A percentile compares a stretch with the other conserved stretches of the same genome.
Evolutionary conservation across 2,888 invertebrate genomes (phyloP).

Genomic region (Amphiduros pacificus): DNA sequence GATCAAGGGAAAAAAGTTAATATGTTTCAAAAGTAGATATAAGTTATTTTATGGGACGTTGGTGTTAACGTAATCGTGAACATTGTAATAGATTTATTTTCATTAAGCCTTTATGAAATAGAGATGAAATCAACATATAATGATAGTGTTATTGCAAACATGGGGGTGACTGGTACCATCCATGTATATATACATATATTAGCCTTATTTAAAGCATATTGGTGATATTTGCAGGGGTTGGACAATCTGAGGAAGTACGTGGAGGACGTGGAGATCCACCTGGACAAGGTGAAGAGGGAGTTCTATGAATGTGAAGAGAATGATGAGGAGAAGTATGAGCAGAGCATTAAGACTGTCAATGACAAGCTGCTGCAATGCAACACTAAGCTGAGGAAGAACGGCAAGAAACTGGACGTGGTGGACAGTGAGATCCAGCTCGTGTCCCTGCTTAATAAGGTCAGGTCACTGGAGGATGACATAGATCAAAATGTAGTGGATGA

Average conservation of each 20-base stretch:
- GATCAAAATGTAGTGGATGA: slow-evolving; percentile 39
- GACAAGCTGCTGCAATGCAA: slow-evolving; percentile 46
- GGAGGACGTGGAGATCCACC: slow-evolving; percentile 39
- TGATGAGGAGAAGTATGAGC: slow-evolving; percentile 38
- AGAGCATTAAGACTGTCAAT: slow-evolving; percentile 42
- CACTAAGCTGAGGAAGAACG: slow-evolving; percentile 38
- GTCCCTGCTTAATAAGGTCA: slow-evolving; percentile 39
- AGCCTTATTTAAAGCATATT: too few species aligned
- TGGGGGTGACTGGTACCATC: too few species aligned
- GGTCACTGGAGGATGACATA: slow-evolving; percentile 20
- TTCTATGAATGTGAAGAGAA: slow-evolving; percentile 39
- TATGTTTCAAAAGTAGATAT: too few species aligned
- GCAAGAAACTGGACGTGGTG: slow-evolving; percentile 38
- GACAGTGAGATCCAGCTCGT: slow-evolving; percentile 39
- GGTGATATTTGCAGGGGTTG: slow-evolving; percentile 45
- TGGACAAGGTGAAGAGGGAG: slow-evolving; percentile 36
- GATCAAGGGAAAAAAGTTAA: too few species aligned
- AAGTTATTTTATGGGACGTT: too few species aligned
- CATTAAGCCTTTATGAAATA: too few species aligned
- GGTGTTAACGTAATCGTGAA: too few species aligned
- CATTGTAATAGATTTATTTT: too few species aligned
- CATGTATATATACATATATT: too few species aligned
- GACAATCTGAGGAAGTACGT: slow-evolving; percentile 45
- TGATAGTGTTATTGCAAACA: too few species aligned
- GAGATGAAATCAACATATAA: too few species aligned